Evolutionary conservation across 2,888 invertebrate species (phyloP).

Genomic region (Globia sparganii): DNA sequence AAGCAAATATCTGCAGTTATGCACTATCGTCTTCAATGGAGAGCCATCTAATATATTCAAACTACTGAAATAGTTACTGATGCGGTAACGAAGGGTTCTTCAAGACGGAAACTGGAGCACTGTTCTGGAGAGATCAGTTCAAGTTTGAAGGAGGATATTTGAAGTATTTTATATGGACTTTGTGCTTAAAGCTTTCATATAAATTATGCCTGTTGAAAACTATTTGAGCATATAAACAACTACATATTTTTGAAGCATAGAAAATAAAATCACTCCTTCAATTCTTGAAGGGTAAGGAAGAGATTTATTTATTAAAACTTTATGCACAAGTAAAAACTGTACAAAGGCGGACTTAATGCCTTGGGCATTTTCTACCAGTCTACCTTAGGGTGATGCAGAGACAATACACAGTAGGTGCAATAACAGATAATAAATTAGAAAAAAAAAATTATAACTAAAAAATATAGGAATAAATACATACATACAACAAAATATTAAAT

Average conservation of each 20-base stretch:
- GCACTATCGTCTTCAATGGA: constrained; percentile 7
- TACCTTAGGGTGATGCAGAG: too few relatives aligned
- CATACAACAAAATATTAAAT: too few relatives aligned
- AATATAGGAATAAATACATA: too few relatives aligned
- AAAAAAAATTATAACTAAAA: too few relatives aligned
- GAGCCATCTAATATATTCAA: constrained; percentile 16
- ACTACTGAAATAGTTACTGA: constrained; percentile 15
- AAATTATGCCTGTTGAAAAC: background rate
- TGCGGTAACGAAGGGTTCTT: constrained; percentile 32
- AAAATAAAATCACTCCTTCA: background rate
- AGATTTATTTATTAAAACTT: too few relatives aligned
- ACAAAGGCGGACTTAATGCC: too few relatives aligned
- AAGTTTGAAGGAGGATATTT: constrained; percentile 5
- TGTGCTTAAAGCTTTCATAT: too few relatives aligned
- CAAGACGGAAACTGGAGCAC: constrained; percentile 10
- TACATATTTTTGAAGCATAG: background rate
- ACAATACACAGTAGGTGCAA: too few relatives aligned
- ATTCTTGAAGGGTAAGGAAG: too few relatives aligned
- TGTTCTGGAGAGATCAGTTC: constrained; percentile 2
- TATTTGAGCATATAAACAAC: background rate
- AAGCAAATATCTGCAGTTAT: background rate
- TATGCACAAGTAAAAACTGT: too few relatives aligned
- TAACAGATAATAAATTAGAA: too few relatives aligned
- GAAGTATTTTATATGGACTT: background rate
- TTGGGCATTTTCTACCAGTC: too few relatives aligned